Evolutionary conservation across 1,140 invertebrate species (phyloP).

Genomic region (Propsilocerus akamusi): DNA sequence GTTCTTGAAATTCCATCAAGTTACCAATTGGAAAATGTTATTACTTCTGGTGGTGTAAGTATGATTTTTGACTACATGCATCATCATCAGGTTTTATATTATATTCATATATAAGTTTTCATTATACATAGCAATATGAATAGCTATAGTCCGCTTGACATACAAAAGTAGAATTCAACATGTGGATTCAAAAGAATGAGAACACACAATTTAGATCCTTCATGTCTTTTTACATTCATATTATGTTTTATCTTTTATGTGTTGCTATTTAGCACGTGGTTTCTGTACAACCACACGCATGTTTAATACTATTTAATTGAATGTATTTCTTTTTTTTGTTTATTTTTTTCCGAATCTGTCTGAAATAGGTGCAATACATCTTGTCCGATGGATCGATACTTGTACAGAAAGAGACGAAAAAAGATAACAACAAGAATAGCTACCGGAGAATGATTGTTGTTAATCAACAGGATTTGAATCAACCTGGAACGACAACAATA

Average conservation of each 20-base stretch:
- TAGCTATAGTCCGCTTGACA: not conserved
- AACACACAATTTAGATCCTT: conserved; percentile 1
- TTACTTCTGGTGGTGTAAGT: not conserved
- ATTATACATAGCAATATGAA: not conserved
- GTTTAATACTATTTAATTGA: not conserved
- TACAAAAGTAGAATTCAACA: not conserved
- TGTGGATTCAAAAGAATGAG: not conserved
- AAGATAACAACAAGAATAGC: not conserved
- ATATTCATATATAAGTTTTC: not conserved
- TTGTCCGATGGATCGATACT: not conserved
- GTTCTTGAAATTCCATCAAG: conserved; percentile 1
- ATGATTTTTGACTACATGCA: too few species aligned
- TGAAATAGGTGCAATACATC: not conserved
- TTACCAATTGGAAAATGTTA: conserved; percentile 1
- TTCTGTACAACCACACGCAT: conserved; percentile 4
- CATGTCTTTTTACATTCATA: not conserved
- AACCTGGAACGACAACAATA: not conserved
- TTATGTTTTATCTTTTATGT: not conserved
- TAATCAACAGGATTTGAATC: not conserved
- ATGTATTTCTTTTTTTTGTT: not conserved
- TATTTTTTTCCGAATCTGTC: not conserved
- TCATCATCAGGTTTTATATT: too few species aligned
- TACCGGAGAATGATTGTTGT: not conserved
- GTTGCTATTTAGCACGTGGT: not conserved
- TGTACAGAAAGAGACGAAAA: not conserved